Conservation (phyloP, 2,113 vertebrate species). For the Pelodiscus sinensis region DNA sequence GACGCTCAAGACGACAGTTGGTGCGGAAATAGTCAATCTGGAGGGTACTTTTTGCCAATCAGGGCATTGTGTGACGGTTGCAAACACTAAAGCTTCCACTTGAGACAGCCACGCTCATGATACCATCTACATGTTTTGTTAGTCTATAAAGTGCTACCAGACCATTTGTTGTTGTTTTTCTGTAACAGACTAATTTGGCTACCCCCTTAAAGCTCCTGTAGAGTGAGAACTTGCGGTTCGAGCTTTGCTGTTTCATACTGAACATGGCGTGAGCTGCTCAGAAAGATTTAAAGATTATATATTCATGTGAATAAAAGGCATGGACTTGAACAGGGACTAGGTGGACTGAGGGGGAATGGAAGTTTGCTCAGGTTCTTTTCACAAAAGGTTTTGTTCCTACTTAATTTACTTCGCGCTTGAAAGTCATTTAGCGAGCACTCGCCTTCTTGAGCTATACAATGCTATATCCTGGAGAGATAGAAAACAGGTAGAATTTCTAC, state of each 20-base stretch:
- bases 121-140: too few species aligned
- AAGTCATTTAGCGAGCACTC: background rate
- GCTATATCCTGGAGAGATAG: background rate
- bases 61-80: background rate
- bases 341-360: background rate
- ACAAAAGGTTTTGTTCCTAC: background rate
- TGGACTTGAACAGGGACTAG: background rate
- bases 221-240: background rate
- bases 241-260: background rate
- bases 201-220: background rate
- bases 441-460: background rate
- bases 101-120: background rate
- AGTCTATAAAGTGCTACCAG: too few species aligned
- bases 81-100: slow-evolving; percentile 26
- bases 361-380: background rate
- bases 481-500: background rate
- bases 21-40: background rate
- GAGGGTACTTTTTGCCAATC: background rate
- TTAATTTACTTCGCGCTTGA: background rate
- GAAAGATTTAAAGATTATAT: background rate
- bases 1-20: background rate
- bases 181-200: too few species aligned
- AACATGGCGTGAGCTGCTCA: background rate
- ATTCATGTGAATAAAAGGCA: background rate
- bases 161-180: too few species aligned